Percentiles rank a stretch among this genome's conserved stretches.
Conservation (phyloP, 2,888 invertebrate species). For the Drosophila greeni region DNA sequence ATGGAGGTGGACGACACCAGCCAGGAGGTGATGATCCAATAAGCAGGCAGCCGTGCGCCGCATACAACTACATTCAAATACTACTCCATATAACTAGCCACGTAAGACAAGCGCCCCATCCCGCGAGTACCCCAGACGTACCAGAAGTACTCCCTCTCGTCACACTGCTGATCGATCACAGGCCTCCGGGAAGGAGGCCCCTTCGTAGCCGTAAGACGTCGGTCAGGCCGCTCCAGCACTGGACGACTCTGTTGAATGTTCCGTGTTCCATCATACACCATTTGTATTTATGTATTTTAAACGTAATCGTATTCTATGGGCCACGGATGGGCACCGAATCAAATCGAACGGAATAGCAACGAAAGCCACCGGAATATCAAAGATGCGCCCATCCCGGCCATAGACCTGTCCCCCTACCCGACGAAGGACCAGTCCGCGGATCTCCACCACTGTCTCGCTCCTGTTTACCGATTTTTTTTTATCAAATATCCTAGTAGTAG, state of each 20-base stretch:
- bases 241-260: conserved; percentile 20
- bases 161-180: conserved; percentile 7
- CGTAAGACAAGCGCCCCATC: conserved; percentile 30
- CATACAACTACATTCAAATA: conserved; percentile 52
- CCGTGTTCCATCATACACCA: conserved; percentile 6
- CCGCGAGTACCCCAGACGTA: neutral
- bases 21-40: conserved; percentile 79
- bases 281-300: conserved; percentile 26
- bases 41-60: conserved; percentile 44
- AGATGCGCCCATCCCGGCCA: conserved; percentile 1
- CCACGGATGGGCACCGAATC: neutral
- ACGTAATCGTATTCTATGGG: conserved; percentile 2
- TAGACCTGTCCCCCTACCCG: neutral
- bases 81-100: conserved; percentile 52
- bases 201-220: conserved; percentile 15
- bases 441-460: neutral
- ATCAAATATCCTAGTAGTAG: conserved; percentile 15
- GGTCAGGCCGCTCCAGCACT: conserved; percentile 7
- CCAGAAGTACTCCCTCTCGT: conserved; percentile 2
- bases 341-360: neutral
- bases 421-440: neutral
- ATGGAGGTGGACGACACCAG: conserved; percentile 79
- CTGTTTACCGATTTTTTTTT: conserved; percentile 12
- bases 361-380: neutral
- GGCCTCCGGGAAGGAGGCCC: neutral